phyloP scores from a whole-genome alignment of 2,797 vertebrate genomes.

The Enteromius radiatus region DNA sequence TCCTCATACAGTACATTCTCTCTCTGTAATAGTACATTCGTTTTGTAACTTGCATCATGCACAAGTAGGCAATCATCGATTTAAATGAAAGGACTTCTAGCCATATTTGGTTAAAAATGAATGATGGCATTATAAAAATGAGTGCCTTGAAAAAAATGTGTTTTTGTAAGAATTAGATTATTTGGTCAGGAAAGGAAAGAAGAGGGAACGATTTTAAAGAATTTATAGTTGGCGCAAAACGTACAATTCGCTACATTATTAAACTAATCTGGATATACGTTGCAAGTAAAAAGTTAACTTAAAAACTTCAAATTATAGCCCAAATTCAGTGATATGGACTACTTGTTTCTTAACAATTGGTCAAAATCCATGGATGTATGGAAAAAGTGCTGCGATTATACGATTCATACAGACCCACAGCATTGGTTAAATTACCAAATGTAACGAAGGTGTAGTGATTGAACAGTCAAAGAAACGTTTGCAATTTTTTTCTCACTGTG shows the following conservation, averaged over 20 bases:
- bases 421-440: neutral
- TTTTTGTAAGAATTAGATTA: constrained; percentile 37
- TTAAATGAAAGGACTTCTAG: constrained; percentile 6
- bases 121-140: constrained; percentile 63
- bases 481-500: neutral
- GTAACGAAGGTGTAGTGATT: neutral
- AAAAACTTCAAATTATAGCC: neutral
- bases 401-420: neutral
- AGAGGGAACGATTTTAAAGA: neutral
- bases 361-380: neutral
- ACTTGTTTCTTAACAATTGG: neutral
- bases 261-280: neutral
- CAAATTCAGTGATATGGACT: neutral
- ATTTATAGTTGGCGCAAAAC: neutral
- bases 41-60: neutral
- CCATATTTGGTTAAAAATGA: constrained; percentile 22
- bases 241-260: neutral
- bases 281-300: neutral
- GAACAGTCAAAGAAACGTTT: neutral
- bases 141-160: constrained; percentile 75
- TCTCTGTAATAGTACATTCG: neutral
- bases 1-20: neutral
- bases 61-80: constrained; percentile 13
- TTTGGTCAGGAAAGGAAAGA: neutral
- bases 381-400: neutral